Evolutionary conservation across 1,140 invertebrate species (phyloP).

Genomic region (Platorchestia sp.): DNA sequence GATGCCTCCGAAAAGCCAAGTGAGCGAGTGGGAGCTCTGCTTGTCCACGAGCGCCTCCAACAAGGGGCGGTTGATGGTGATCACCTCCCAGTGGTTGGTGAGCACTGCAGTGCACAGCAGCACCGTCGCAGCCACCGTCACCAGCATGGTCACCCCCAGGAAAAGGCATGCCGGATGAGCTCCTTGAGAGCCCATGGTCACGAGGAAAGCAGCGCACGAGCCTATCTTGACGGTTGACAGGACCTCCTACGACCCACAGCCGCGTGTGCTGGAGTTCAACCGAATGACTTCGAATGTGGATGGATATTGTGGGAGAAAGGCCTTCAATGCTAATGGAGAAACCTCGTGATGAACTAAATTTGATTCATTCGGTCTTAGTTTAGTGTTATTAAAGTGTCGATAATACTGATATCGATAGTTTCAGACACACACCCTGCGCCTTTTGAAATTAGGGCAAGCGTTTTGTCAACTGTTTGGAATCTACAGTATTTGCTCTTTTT

Average conservation of each 20-base stretch:
- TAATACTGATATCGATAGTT: background rate
- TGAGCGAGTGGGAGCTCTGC: slow-evolving; percentile 71
- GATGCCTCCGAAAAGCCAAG: slow-evolving; percentile 78
- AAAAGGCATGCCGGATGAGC: slow-evolving; percentile 69
- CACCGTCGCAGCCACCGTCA: slow-evolving; percentile 79
- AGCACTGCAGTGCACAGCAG: slow-evolving; percentile 85
- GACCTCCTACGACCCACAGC: background rate
- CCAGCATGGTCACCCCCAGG: slow-evolving; percentile 72
- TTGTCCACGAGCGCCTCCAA: slow-evolving; percentile 69
- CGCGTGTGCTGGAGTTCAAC: background rate
- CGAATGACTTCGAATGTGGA: background rate
- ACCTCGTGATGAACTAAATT: background rate
- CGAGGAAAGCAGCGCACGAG: slow-evolving; percentile 19
- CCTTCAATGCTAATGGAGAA: background rate
- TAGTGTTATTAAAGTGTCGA: background rate
- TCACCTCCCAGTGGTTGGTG: slow-evolving; percentile 88
- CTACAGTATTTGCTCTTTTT: background rate
- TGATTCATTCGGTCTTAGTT: background rate
- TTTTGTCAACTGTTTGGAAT: background rate
- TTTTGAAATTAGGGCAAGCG: background rate
- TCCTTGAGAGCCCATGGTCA: slow-evolving; percentile 64
- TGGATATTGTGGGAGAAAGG: background rate
- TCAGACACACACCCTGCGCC: background rate
- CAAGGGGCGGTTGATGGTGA: slow-evolving; percentile 78
- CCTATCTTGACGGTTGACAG: slow-evolving; percentile 54